Base-by-base conservation (phyloP, 2,113 vertebrate species). In the Pelecanoides urinatrix region DNA sequence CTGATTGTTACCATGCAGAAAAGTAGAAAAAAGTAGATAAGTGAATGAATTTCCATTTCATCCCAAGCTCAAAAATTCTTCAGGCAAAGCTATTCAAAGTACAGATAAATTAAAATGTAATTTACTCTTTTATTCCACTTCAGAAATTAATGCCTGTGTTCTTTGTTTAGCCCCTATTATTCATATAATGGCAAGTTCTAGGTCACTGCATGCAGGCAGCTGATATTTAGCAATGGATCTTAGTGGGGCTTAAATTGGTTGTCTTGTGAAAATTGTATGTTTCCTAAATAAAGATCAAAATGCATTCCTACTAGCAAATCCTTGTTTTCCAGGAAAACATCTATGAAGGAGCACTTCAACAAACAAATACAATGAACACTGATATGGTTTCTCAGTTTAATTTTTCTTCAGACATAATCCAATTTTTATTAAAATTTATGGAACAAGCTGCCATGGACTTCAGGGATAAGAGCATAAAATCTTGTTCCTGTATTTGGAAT, bases 111-210 rank as follows among this genome's bases (percentile, higher is more conserved):
- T 90, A 95, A 97, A 73, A 94, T 80, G 47, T 42, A 92, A 96
- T 97, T 97, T 93, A 45, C 47, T 92, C 63, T 87, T 92, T 95
- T 94, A 71, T 96, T 94, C 62, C 67, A 90, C 62, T 86, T 96
- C 95, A 90, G 45, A 74, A 96, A 86, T 81, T 75, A 96, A 90
- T 52, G 30, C 9, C n/a, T 78, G 22, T 87, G 29, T 94, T 96
- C 86, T 96, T 95, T 94, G 75, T 95, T 93, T 93, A 75, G 63
- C 44, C 53, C 38, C 42, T 86, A 52, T 94, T 95, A 95, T 84
- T 97, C 77, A 74, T 71, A 86, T 63, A 91, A 88, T 75, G 42
- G 45, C 2, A 27, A 94, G 67, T 89, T 88, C 71, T 96, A 90
- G 92, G 92, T 94, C 92, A 92, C 45, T 79, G 52, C 70, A 44